Conservation (phyloP, 2,113 vertebrate genomes). For the Panthera leo region DNA sequence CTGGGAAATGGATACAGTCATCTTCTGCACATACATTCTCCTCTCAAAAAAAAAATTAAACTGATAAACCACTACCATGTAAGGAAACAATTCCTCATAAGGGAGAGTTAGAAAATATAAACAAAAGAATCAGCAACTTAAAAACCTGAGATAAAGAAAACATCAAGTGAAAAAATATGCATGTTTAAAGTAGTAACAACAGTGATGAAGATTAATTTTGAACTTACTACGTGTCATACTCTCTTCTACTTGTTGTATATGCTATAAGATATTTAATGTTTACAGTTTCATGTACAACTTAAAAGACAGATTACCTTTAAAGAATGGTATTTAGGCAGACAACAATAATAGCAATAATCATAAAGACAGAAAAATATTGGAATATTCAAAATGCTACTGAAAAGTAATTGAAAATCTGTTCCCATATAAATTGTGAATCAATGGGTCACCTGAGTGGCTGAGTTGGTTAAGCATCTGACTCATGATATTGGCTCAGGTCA, state of each 20-base stretch:
- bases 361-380: neutral
- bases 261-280: neutral
- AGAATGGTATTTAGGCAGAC: neutral
- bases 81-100: neutral
- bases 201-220: neutral
- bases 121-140: neutral
- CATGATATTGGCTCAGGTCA: too few relatives aligned
- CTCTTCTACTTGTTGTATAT: neutral
- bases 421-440: neutral
- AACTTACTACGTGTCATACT: neutral
- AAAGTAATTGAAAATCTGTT: neutral
- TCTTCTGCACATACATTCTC: neutral
- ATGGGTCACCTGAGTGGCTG: too few relatives aligned
- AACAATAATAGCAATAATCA: neutral
- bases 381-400: neutral
- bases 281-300: neutral
- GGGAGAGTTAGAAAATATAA: neutral
- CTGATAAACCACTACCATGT: neutral
- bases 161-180: neutral
- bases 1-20: neutral
- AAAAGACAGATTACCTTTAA: neutral
- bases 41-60: neutral
- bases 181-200: neutral
- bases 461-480: too few relatives aligned
- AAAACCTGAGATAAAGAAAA: neutral